Base-by-base conservation (phyloP, 2,888 invertebrate species). In the Calameuta filiformis region DNA sequence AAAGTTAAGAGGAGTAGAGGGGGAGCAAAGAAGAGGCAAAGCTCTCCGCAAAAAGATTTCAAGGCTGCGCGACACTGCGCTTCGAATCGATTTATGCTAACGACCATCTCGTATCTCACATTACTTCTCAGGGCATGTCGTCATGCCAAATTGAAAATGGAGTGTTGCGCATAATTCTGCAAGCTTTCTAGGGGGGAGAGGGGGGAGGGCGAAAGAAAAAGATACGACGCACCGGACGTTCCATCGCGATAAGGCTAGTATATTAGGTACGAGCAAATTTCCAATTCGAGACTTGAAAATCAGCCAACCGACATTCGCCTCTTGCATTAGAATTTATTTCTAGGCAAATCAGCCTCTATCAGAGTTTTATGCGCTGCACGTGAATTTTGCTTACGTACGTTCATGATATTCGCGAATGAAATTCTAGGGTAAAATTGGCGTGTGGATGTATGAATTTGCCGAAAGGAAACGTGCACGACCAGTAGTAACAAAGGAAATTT, bases 61-160 rank as follows among this genome's bases (percentile, higher is more conserved):
- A 56, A 23, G 56, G 56, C 56, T 1, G 23, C 9, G 56, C 23
- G 56, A 56, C 23, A 71, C 71, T 30, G 31, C 71, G 71, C 71
- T 12, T 23, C 71, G 71, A 71, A 71, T 71, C 31, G 71, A 71
- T 71, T 71, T 34, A 34, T 34, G 71, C 71, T 71, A 71, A 71
- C 71, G 71, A 23, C 71, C 71, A 34, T 56, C 56, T 56, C 56
- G 56, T 56, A 56, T 56, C 23, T 56, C 56, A 56, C 56, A 23
- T 56, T 56, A 56, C 56, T 56, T 56, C 23, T 9, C 56, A 23
- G 56, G 56, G 56, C 56, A 56, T 56, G 56, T 56, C 56, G 56
- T 56, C 56, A 56, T 15, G 56, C 56, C 56, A 56, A 56, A 56
- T 56, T 56, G 56, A 56, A 56, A 56, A 56, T 56, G 23, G 23